These are phyloP conservation scores for Novumbra hubbsi DNA, from an alignment of 2,797 vertebrate species.

Conservation along the genomic window DNA sequence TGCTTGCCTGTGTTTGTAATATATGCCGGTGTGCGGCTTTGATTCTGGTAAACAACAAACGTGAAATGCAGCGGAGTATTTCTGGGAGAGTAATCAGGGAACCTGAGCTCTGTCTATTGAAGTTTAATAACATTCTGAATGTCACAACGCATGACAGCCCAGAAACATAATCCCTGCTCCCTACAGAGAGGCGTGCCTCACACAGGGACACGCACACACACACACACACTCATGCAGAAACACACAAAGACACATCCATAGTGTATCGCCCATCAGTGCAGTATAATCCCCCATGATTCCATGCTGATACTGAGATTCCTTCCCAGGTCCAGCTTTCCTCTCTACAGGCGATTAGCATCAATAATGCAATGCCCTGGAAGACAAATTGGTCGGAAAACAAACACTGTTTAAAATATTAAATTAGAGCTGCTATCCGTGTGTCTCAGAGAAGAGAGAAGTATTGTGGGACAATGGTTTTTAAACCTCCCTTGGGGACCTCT, in stretches of 20 bases:
- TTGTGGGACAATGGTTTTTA: neutral
- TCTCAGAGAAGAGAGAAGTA: neutral
- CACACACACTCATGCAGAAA: conserved; percentile 29
- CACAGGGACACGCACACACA: conserved; percentile 21
- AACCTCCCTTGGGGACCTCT: no score
- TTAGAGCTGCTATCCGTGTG: conserved; percentile 21
- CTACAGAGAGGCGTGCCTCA: conserved; percentile 51
- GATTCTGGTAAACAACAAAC: conserved; percentile 52
- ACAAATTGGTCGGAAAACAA: conserved; percentile 13
- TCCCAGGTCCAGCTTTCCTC: neutral
- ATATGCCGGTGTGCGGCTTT: conserved; percentile 33
- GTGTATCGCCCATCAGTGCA: conserved; percentile 2
- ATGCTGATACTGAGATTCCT: conserved; percentile 1
- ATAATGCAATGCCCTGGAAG: conserved; percentile 16
- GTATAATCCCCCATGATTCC: neutral
- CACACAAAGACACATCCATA: conserved; percentile 29
- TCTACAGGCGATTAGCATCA: conserved; percentile 16
- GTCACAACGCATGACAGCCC: conserved; percentile 71
- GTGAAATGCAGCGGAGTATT: conserved; percentile 63
- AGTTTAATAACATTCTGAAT: conserved; percentile 74
- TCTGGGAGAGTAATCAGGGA: conserved; percentile 68
- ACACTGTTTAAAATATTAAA: conserved; percentile 20
- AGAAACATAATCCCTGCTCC: conserved; percentile 68
- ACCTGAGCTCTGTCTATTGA: conserved; percentile 69
- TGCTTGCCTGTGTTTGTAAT: conserved; percentile 29